Evolutionary conservation across 2,888 invertebrate genomes (phyloP), one percentile per base, ranked within the genome.

Genomic region (Hirtodrosophila confusa): DNA sequence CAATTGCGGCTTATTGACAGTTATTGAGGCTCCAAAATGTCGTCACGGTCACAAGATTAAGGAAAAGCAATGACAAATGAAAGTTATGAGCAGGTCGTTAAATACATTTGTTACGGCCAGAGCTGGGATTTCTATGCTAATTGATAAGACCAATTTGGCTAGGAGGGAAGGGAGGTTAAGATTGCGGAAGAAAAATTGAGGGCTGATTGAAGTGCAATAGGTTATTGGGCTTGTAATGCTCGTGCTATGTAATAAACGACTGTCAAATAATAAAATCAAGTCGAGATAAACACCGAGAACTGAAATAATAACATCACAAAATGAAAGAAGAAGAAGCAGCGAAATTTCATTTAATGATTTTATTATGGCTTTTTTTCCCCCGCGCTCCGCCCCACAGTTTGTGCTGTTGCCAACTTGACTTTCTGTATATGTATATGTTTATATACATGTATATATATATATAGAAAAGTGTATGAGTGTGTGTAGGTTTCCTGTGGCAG

Each of bases 341-440:
- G n/a, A 44, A 70, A 79, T 72, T 75, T 63, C 62, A 73, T 79
- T 73, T 80, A 84, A 84, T 73, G 77, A 67, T 77, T 70, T 74
- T 78, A 78, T 80, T 80, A 78, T 66, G 56, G 51, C 58, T 55
- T 68, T 41, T 24, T 27, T 35, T 10, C 40, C 8, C 7, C 36
- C 24, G 0, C 10, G 10, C 41, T 11, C 4, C 12, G 4, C 6
- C 27, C 27, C 27, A 17, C 17, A 24, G 17, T 43, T 48, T 48
- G 39, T 58, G 4, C 5, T 50, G 57, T 48, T 36, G 39, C 40
- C 64, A 49, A 50, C 44, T 74, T 60, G 66, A 66, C 58, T 63
- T 60, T 43, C 63, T 50, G 9, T 1, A 49, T 3, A 12, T 6
- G 39, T 23, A 17, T 23, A 45, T 51, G 4, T 9, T 8, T 35